Conservation (phyloP, 1,140 invertebrate genomes). For the Chironomus striatipennis region DNA sequence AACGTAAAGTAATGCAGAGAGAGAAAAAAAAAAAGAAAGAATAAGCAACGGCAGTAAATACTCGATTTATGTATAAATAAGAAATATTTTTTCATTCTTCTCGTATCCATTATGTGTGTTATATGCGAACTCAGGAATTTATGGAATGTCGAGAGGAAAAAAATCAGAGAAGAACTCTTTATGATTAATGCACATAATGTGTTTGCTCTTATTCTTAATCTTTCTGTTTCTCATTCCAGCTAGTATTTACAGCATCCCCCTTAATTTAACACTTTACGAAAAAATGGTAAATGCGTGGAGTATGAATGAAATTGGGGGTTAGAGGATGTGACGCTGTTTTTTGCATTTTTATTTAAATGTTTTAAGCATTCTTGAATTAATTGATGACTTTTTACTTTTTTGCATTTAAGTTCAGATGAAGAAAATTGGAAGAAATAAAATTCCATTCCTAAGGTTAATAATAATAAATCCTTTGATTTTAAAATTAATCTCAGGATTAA, state of each 20-base stretch:
- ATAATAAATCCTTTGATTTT: no score
- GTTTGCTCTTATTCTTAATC: background rate
- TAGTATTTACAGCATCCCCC: background rate
- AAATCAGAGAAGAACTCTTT: background rate
- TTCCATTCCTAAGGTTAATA: no score
- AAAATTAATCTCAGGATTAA: no score
- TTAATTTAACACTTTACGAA: background rate
- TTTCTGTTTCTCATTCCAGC: background rate
- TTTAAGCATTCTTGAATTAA: no score
- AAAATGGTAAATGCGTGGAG: background rate
- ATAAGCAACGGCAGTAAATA: background rate
- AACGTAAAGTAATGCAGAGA: background rate
- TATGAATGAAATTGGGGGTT: no score
- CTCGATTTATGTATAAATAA: background rate
- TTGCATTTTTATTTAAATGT: no score
- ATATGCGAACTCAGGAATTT: constrained; percentile 12
- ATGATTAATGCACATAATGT: background rate
- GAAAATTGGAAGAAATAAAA: no score
- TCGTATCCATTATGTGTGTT: background rate
- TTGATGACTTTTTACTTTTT: no score
- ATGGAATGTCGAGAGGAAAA: background rate
- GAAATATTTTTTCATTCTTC: background rate
- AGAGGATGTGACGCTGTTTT: no score
- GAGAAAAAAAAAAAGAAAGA: background rate
- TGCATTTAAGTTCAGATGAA: no score